Base-by-base conservation (phyloP, 1,140 invertebrate genomes). In the Chionoecetes opilio region DNA sequence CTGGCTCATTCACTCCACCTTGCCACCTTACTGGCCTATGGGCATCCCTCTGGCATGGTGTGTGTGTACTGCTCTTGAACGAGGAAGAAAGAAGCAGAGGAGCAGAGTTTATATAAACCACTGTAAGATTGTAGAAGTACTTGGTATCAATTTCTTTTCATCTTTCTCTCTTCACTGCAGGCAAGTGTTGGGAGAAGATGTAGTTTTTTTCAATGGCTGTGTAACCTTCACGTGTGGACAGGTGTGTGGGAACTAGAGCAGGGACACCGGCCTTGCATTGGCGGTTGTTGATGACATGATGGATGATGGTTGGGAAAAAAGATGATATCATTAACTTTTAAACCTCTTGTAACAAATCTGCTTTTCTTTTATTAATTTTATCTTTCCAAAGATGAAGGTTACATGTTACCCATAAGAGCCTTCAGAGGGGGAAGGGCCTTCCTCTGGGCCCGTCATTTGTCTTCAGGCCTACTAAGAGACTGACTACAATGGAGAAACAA, bases 401-500 rank as follows among this genome's bases (percentile, higher is more conserved):
- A 75, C 63, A 75, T 26, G 63, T 75, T 26, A 75, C 21, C 63
- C 21, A 6, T 75, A 26, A n/a, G 63, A 26, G n/a, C 21, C 63
- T 26, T 5, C 21, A 21, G 26, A 26, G 63, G 63, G 63, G 63
- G 63, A n/a, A 26, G 21, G 21, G 21, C 63, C 63, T n/a, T 26
- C 26, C 63, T 26, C 63, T n/a, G 21, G 63, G n/a, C 63, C 63
- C 21, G 63, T 17, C n/a, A n/a, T 17, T 17, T 75, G 2, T 75
- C 87, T 89, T 31, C 41, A 6, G 26, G 35, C 35, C 35, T 21
- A 37, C 34, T 26, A 35, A 29, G 46, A 21, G 91, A 75, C 21
- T n/a, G 26, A 29, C n/a, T 82, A 38, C 93, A 90, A 35, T 95
- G 91, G 91, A 95, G 90, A 95, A 95, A 92, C 94, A 95, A 95